phyloP scores from a whole-genome alignment of 2,888 invertebrate species.

The Lepidochitona cinerea region DNA sequence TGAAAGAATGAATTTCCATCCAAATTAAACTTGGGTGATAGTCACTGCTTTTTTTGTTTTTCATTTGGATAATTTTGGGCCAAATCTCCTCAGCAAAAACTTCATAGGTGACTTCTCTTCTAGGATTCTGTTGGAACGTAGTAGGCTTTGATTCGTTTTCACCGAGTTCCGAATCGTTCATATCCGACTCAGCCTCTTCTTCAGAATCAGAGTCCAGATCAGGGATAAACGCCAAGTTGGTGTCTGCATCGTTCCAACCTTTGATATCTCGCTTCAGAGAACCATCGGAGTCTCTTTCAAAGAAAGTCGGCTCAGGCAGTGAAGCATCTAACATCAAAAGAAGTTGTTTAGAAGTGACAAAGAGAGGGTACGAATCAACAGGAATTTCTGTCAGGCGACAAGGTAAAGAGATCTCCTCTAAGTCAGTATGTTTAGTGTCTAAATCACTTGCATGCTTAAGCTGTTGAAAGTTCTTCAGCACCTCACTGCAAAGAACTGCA shows the following conservation, averaged over 20 bases:
- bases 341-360: slow-evolving; percentile 21
- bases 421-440: not conserved
- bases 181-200: slow-evolving; percentile 33
- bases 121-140: slow-evolving; percentile 35
- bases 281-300: slow-evolving; percentile 54
- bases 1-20: slow-evolving; percentile 64
- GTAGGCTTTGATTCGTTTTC: slow-evolving; percentile 19
- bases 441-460: slow-evolving; percentile 12
- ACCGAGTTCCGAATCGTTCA: slow-evolving; percentile 28
- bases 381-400: not conserved
- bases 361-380: slow-evolving; percentile 20
- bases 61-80: slow-evolving; percentile 40
- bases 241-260: slow-evolving; percentile 40
- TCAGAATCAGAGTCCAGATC: slow-evolving; percentile 40
- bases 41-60: slow-evolving; percentile 28
- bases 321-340: slow-evolving; percentile 26
- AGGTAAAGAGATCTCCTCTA: slow-evolving; percentile 7
- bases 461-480: slow-evolving; percentile 28
- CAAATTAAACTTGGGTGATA: slow-evolving; percentile 59
- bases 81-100: slow-evolving; percentile 56
- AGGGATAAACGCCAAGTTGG: slow-evolving; percentile 35
- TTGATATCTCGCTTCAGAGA: slow-evolving; percentile 39
- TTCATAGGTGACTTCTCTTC: slow-evolving; percentile 57
- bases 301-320: slow-evolving; percentile 36
- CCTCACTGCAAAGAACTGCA: slow-evolving; percentile 29